A percentile compares a stretch with the other conserved stretches of the same genome.
These are phyloP conservation scores for Nettapus auritus DNA, from an alignment of 2,113 vertebrate species.

Conservation along the genomic window DNA sequence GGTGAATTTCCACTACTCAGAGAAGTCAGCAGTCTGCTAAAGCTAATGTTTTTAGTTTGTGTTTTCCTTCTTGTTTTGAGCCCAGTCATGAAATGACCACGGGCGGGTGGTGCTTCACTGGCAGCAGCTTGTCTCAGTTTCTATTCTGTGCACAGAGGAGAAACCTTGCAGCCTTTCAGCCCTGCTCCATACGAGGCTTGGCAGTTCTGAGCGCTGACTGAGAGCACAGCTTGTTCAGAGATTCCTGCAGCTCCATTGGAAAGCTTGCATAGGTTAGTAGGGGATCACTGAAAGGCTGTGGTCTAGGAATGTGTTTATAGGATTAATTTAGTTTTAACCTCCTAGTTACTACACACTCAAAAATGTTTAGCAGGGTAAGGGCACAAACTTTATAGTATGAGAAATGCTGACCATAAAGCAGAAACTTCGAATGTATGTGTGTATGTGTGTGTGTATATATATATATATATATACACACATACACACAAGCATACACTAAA, in stretches of 20 bases:
- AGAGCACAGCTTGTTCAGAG: not conserved
- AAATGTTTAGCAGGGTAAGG: not conserved
- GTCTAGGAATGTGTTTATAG: not conserved
- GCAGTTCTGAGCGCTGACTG: not conserved
- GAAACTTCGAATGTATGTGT: not conserved
- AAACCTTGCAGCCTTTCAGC: not conserved
- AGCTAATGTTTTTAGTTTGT: not conserved
- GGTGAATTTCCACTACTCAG: not conserved
- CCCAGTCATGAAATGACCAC: not conserved
- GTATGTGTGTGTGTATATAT: too few relatives aligned
- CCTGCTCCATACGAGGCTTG: not conserved
- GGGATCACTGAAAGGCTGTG: not conserved
- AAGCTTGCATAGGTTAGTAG: not conserved
- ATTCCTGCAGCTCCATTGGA: not conserved
- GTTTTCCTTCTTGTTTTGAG: not conserved
- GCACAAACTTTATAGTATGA: not conserved
- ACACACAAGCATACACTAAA: not conserved
- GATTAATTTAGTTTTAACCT: not conserved
- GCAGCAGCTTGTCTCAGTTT: not conserved
- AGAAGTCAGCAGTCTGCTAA: not conserved
- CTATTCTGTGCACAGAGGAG: not conserved
- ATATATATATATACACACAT: too few relatives aligned
- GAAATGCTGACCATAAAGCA: not conserved
- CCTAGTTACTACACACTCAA: not conserved
- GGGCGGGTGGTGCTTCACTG: constrained; percentile 5